Evolutionary conservation across 2,797 vertebrate genomes (phyloP), one percentile per base, ranked within the genome.

Genomic region (Malurus leucopterus): DNA sequence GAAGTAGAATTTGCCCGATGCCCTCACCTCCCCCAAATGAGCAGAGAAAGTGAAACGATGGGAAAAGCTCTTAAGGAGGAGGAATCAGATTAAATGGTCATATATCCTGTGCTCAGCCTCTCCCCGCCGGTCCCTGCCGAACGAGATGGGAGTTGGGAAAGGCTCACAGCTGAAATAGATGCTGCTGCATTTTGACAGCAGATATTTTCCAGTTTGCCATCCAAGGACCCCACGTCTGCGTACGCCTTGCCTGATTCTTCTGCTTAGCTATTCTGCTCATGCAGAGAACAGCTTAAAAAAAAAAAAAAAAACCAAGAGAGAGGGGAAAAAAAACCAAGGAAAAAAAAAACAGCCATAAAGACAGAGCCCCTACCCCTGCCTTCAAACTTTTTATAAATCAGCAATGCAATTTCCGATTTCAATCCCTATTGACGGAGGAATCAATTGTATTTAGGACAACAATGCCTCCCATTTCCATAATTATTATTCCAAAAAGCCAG

Each of bases 401-500:
- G 74, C 87, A 84, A 67, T 27, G 87, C 81, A 65, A 96, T 96
- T 96, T 96, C 94, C 73, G 47, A 95, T 95, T 96, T 94, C 96
- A 95, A 91, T 81, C 88, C 77, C 86, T 51, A 93, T 74, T 85
- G 92, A 93, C 1, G 3, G 82, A 44, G 67, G 91, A 95, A 96
- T 97, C 95, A 95, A 89, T 92, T 93, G 90, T 86, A 96, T 95
- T 93, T 91, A 77, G 93, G 84, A 92, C 69, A 47, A 88, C 41
- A 86, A 93, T 89, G 91, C 85, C 90, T 92, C 88, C 84, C 34
- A 88, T 93, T 96, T 71, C 92, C 92, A 93, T 94, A 92, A 95
- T 90, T 88, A 92, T 95, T 95, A 96, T 95, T 96, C 92, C 91
- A 93, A 96, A 96, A 93, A 87, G 85, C 86, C 81, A 91, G 83